Percentiles rank a stretch among this genome's conserved stretches.
These are phyloP conservation scores for Acanthiza pusilla DNA, from an alignment of 2,797 vertebrate genomes.

Conservation along the genomic window DNA sequence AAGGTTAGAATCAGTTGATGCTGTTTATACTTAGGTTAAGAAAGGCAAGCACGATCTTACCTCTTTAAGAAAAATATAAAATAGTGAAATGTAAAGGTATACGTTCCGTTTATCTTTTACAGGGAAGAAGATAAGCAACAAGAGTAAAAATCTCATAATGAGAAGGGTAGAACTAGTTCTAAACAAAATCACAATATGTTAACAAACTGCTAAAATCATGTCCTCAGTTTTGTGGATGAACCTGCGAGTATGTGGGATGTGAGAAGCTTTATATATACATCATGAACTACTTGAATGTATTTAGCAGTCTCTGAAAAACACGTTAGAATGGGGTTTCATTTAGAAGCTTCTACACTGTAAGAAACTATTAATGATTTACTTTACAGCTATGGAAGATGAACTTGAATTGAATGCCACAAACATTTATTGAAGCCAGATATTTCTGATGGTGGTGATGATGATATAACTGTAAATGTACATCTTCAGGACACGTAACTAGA, in stretches of 20 bases:
- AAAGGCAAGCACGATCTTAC: not conserved
- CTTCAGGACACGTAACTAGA: not conserved
- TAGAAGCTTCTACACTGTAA: not conserved
- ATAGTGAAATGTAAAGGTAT: not conserved
- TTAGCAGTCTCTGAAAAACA: constrained; percentile 6
- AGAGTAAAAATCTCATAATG: not conserved
- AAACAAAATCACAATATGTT: not conserved
- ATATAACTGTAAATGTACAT: not conserved
- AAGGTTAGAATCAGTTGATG: not conserved
- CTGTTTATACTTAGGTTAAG: not conserved
- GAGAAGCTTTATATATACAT: constrained; percentile 7
- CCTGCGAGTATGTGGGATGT: not conserved
- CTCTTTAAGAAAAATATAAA: not conserved
- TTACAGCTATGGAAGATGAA: not conserved
- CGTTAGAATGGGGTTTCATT: not conserved
- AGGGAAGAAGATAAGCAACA: not conserved
- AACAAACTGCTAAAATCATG: not conserved
- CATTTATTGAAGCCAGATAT: not conserved
- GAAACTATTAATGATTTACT: not conserved
- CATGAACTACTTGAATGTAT: not conserved
- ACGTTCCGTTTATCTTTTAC: not conserved
- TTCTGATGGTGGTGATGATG: not conserved
- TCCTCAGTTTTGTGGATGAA: not conserved
- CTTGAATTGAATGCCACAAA: not conserved
- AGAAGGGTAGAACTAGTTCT: not conserved